A percentile compares a stretch with the other conserved stretches of the same genome.
These are phyloP conservation scores for Sinelater perroti DNA, from an alignment of 2,888 invertebrate species.

Conservation along the genomic window DNA sequence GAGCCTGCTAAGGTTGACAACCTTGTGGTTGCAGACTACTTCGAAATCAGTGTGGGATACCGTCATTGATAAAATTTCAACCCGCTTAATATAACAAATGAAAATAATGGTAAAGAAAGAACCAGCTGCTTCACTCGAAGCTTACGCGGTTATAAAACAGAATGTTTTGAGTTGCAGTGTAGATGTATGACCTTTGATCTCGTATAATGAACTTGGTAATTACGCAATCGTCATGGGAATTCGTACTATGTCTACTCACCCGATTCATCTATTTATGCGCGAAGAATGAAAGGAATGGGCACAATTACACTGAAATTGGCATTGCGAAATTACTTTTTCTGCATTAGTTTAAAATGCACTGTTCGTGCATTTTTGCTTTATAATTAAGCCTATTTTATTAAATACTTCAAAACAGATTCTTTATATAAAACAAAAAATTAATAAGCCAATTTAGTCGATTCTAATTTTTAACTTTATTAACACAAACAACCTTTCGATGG, in stretches of 20 bases:
- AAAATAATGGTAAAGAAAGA: no score
- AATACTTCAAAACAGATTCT: no score
- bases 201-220: slow-evolving; percentile 13
- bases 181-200: slow-evolving; percentile 9
- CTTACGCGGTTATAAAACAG: no score
- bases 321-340: background rate
- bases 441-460: slow-evolving; percentile 7
- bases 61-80: slow-evolving; percentile 1
- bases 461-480: slow-evolving; percentile 1
- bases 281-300: background rate
- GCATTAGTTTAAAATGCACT: background rate
- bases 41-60: background rate
- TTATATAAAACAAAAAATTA: no score
- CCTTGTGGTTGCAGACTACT: background rate
- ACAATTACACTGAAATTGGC: background rate
- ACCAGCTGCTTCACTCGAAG: no score
- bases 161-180: no score
- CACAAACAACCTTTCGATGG: background rate
- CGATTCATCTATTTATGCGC: no score
- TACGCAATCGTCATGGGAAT: slow-evolving; percentile 10
- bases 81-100: no score
- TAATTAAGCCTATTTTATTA: background rate
- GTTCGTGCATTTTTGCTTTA: background rate
- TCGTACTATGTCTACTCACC: background rate
- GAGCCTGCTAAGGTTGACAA: slow-evolving; percentile 7